Evolutionary conservation across 2,888 invertebrate species (phyloP).

Genomic region (Sthenelais limicola): DNA sequence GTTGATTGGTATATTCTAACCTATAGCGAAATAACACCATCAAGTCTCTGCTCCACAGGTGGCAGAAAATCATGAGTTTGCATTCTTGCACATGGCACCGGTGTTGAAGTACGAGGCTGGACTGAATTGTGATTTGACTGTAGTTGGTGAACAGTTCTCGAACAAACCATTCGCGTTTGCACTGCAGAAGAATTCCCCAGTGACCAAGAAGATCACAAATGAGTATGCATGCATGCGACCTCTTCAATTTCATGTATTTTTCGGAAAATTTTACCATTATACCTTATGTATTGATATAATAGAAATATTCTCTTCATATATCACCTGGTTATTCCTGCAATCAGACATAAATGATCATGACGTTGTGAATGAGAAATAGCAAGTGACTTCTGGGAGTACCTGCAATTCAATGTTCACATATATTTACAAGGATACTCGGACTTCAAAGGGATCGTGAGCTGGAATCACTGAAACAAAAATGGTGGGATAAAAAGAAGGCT

Average conservation of each 20-base stretch:
- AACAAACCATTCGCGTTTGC: slow-evolving; percentile 59
- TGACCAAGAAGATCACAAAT: slow-evolving; percentile 49
- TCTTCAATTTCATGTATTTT: too few species aligned
- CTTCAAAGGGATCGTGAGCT: slow-evolving; percentile 55
- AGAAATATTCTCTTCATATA: too few species aligned
- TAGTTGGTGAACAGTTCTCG: slow-evolving; percentile 58
- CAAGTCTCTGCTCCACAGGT: background rate
- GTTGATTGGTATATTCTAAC: too few species aligned
- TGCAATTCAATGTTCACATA: background rate
- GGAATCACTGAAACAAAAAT: slow-evolving; percentile 52
- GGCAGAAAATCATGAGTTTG: slow-evolving; percentile 51
- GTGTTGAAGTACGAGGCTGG: slow-evolving; percentile 56
- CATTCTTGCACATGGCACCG: slow-evolving; percentile 58
- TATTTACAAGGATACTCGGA: slow-evolving; percentile 42
- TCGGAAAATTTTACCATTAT: too few species aligned
- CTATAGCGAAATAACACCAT: too few species aligned
- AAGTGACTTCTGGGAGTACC: too few species aligned
- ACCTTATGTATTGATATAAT: too few species aligned
- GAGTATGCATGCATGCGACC: too few species aligned
- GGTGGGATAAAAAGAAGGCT: slow-evolving; percentile 53
- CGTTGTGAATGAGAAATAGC: too few species aligned
- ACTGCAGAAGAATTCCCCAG: slow-evolving; percentile 55
- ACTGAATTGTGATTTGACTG: slow-evolving; percentile 53
- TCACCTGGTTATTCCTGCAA: too few species aligned
- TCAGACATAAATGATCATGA: too few species aligned